Base-by-base conservation (phyloP, 2,888 invertebrate species). In the Anaspis maculata region DNA sequence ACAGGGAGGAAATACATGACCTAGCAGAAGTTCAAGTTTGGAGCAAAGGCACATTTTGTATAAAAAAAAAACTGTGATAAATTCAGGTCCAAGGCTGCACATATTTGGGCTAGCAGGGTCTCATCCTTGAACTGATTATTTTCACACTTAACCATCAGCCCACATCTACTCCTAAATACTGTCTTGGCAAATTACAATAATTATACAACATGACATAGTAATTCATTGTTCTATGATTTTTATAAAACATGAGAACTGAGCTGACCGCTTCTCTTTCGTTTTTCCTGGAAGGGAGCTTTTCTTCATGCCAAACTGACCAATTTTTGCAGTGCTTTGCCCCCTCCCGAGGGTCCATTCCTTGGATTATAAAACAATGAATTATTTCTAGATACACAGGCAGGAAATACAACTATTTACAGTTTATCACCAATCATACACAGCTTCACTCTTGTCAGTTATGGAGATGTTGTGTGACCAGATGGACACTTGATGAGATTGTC, bases 371-470 rank as follows among this genome's bases (percentile, higher is more conserved):
- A n/a, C n/a, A n/a, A n/a, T n/a, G n/a, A n/a, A n/a, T n/a, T n/a
- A n/a, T n/a, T n/a, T n/a, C n/a, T n/a, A 48, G 33, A 41, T 46
- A 45, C 35, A 47, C 30, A 30, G 41, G 44, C 44, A 42, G 41
- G 48, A 39, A 33, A 35, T 34, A 42, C 45, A 43, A 37, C 27
- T 54, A 51, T 54, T 34, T 52, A 53, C 50, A 55, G 43, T 25
- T 48, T 54, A 53, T 55, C 53, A 55, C 53, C 52, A 49, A 49
- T 52, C 49, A 47, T 44, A 51, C 54, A 54, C 54, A 54, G 54
- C 54, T 48, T 53, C 41, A 43, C 47, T 48, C 50, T 50, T 46
- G 28, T 32, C 34, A 22, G 10, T 40, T 34, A 38, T 35, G 36
- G 41, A 44, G 41, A 35, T 41, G 41, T 32, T 41, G 38, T 36